phyloP scores from a whole-genome alignment of 2,113 vertebrate genomes.

The Aptenodytes patagonicus region DNA sequence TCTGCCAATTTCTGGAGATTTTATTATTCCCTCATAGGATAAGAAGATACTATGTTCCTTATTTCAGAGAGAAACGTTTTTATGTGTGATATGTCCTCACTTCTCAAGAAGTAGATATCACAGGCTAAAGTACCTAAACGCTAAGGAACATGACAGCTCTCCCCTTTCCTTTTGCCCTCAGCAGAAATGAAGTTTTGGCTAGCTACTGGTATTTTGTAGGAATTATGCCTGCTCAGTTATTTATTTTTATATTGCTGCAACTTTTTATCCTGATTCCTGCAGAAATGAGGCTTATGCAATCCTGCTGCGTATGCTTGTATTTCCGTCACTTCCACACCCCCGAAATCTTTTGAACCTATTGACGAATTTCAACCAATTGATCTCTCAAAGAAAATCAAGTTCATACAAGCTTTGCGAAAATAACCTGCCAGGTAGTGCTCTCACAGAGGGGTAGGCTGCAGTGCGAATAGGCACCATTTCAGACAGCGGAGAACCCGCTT shows the following conservation, averaged over 20 bases:
- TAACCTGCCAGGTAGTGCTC: background rate
- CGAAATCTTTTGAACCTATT: constrained; percentile 18
- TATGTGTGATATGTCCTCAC: background rate
- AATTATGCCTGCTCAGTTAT: constrained; percentile 18
- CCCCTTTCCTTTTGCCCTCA: background rate
- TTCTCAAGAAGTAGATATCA: background rate
- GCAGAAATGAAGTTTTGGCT: background rate
- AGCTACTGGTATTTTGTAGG: background rate
- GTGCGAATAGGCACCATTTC: background rate
- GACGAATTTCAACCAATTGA: constrained; percentile 37
- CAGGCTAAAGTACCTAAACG: background rate
- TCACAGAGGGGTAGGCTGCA: background rate
- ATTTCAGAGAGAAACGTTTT: background rate
- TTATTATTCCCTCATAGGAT: background rate
- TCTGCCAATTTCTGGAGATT: background rate
- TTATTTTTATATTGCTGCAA: constrained; percentile 52
- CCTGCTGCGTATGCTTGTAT: background rate
- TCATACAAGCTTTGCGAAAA: background rate
- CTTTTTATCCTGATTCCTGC: constrained; percentile 12
- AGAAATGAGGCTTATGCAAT: constrained; percentile 38
- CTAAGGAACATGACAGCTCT: background rate
- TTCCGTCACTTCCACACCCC: constrained; percentile 36
- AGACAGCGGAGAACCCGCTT: background rate
- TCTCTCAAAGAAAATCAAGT: constrained; percentile 2
- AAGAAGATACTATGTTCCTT: background rate